These are phyloP conservation scores for Oikopleura dioica DNA, from an alignment of 23 tunicate species.

Conservation along the genomic window DNA sequence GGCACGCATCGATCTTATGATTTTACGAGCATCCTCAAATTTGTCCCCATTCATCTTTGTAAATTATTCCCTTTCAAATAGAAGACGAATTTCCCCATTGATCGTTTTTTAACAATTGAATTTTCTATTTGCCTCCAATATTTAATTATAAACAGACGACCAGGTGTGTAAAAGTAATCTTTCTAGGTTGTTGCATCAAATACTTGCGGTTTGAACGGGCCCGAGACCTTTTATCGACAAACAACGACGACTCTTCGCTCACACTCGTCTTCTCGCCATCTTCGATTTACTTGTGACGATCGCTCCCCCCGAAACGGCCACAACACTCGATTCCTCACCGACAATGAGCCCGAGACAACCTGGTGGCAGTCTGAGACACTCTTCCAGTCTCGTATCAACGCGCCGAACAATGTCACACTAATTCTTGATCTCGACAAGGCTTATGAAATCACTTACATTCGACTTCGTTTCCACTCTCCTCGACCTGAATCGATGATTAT, in stretches of 20 bases:
- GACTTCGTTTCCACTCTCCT: constrained; percentile 60
- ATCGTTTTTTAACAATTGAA: too few species aligned
- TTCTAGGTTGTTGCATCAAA: background rate
- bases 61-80: too few species aligned
- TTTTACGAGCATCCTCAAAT: too few species aligned
- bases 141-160: background rate
- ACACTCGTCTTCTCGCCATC: background rate
- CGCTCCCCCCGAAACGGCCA: background rate
- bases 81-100: too few species aligned
- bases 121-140: too few species aligned
- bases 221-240: background rate
- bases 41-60: too few species aligned
- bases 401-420: background rate
- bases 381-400: background rate
- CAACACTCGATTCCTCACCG: background rate
- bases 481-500: constrained; percentile 82
- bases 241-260: background rate
- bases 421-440: constrained; percentile 43
- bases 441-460: constrained; percentile 90
- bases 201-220: background rate
- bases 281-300: background rate
- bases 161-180: too few species aligned
- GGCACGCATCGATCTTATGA: too few species aligned
- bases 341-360: background rate
- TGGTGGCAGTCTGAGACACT: constrained; percentile 13